phyloP scores from a whole-genome alignment of 2,797 vertebrate genomes.

The Eulemur mongoz region DNA sequence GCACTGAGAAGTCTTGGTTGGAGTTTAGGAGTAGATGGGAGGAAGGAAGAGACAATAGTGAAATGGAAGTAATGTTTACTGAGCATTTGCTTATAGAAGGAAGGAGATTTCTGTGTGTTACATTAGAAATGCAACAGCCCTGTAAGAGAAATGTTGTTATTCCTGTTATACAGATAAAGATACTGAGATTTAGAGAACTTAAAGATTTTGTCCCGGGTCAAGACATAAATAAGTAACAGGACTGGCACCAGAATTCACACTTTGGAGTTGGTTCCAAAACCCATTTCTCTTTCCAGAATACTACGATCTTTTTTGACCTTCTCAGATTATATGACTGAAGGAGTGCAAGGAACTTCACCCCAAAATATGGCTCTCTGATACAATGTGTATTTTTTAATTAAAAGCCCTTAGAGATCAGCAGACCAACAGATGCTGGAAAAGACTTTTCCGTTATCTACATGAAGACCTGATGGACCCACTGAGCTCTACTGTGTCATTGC shows the following conservation, averaged over 20 bases:
- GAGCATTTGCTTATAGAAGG: background rate
- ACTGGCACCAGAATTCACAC: background rate
- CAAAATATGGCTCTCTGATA: background rate
- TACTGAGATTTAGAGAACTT: background rate
- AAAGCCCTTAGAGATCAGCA: background rate
- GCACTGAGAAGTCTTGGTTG: background rate
- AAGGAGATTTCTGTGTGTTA: background rate
- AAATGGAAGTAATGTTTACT: background rate
- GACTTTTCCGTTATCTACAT: background rate
- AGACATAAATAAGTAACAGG: background rate
- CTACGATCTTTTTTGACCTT: background rate
- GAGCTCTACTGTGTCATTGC: background rate
- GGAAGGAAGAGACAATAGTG: background rate
- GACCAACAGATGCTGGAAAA: background rate
- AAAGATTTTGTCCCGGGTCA: slow-evolving; percentile 5
- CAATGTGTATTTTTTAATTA: background rate
- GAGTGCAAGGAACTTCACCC: background rate
- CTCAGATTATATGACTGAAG: background rate
- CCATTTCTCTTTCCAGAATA: background rate
- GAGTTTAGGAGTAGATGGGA: background rate
- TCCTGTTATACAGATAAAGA: background rate
- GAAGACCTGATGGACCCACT: background rate
- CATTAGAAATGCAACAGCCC: background rate
- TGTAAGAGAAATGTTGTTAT: background rate
- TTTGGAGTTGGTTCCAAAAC: background rate